Evolutionary conservation across 2,888 invertebrate genomes (phyloP), one percentile per base, ranked within the genome.

Genomic region (Chrysomela aeneicollis): DNA sequence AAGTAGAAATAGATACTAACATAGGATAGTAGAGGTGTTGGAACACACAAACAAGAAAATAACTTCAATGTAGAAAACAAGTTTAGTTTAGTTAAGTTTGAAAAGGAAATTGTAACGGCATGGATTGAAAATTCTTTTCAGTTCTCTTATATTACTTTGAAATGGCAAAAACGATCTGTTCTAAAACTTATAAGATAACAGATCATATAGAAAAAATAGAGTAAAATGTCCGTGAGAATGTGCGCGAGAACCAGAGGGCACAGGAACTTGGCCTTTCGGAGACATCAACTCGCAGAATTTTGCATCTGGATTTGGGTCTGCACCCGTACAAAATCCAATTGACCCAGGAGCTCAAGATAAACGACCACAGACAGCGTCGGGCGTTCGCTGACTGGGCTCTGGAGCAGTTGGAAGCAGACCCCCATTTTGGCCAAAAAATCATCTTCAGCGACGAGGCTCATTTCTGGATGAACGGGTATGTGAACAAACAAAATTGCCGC

Each of bases 271-370:
- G 35, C 35, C 35, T 35, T 35, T 35, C 35, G 35, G 10, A 35
- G 35, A 35, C 12, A 10, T 35, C 35, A 35, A 35, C 35, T 35
- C 12, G 35, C 10, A 35, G 35, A 35, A 35, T 35, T 6, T 35
- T 35, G 35, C 35, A 10, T 35, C 35, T 6, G 35, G 35, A 35
- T 10, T 35, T 35, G 35, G 35, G 35, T 10, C 35, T 35, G 35
- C 35, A 35, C 17, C 21, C 49, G 49, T 19, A 26, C 55, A 37
- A 37, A 59, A 19, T 59, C 49, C 32, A 68, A 46, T 42, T 70
- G 22, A 59, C 60, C n/a, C 66, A 68, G 47, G 61, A 70, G 61
- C 47, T 66, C 50, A 66, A 66, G 59, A 59, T 60, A 9, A 10
- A 6, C 35, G 35, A 35, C 35, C 35, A 35, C 12, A 35, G 12